These are phyloP conservation scores for Drosophila mercatorum DNA, from an alignment of 2,888 invertebrate genomes.

Conservation along the genomic window DNA sequence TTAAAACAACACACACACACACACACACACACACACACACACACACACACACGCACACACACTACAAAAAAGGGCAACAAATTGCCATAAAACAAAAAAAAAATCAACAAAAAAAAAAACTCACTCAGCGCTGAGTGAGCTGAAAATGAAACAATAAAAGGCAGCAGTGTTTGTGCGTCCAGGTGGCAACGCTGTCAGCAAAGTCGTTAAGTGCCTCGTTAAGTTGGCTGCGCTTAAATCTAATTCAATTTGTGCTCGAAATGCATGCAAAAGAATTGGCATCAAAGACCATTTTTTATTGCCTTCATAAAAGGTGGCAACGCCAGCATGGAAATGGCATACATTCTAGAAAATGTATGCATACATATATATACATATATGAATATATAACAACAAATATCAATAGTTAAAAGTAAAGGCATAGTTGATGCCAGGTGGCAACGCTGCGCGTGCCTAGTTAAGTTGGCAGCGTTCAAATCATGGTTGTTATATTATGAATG, in stretches of 20 bases:
- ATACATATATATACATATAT: not conserved
- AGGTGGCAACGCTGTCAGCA: conserved; percentile 6
- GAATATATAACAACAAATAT: not conserved
- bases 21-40: conserved; percentile 7
- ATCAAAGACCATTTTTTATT: not conserved
- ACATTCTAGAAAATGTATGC: too few relatives aligned
- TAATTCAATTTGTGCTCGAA: not conserved
- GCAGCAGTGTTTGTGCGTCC: not conserved
- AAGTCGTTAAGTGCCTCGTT: not conserved
- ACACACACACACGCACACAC: conserved; percentile 11
- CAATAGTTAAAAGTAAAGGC: not conserved
- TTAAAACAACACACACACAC: conserved; percentile 31
- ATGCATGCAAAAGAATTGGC: not conserved
- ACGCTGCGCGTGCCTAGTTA: not conserved
- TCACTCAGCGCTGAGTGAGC: conserved; percentile 5
- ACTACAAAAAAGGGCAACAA: conserved; percentile 49
- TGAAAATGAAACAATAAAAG: conserved; percentile 19
- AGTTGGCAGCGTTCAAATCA: not conserved
- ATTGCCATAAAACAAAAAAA: conserved; percentile 46
- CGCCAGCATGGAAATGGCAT: not conserved
- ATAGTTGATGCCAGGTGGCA: not conserved
- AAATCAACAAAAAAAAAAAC: conserved; percentile 4
- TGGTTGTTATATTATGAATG: too few relatives aligned
- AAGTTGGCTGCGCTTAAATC: conserved; percentile 8
- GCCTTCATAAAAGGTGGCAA: not conserved